Conservation (phyloP, 2,113 vertebrate species). For the Eurypyga helias region DNA sequence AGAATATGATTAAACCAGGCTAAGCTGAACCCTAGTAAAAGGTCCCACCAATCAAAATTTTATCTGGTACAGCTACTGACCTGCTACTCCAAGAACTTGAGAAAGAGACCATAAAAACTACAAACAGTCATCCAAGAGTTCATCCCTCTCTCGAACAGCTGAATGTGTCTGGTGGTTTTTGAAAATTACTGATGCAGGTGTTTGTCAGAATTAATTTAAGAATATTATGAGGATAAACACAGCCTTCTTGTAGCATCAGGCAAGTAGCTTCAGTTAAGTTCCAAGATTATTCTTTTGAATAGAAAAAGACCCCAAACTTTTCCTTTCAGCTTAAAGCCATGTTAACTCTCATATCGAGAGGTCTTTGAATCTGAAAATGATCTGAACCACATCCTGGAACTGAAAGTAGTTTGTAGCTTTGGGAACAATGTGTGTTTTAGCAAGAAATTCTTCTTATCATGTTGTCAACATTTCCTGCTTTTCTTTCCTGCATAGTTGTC, state of each 20-base stretch:
- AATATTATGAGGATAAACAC: not conserved
- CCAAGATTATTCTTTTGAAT: not conserved
- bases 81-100: not conserved
- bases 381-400: not conserved
- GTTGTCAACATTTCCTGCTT: not conserved
- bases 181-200: not conserved
- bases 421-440: not conserved
- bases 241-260: not conserved
- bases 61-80: not conserved
- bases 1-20: not conserved
- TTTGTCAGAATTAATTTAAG: not conserved
- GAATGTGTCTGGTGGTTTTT: not conserved
- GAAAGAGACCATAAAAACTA: not conserved
- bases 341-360: not conserved
- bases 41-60: not conserved
- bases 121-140: not conserved
- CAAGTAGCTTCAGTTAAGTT: not conserved
- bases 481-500: not conserved
- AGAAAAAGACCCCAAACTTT: not conserved
- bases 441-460: not conserved
- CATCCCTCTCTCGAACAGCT: not conserved
- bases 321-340: not conserved
- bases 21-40: not conserved
- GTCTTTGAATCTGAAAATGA: not conserved
- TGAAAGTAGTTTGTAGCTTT: not conserved